Percentiles rank a stretch among this genome's conserved stretches.
phyloP scores from a whole-genome alignment of 2,888 invertebrate species.

The Athrips mouffetella region DNA sequence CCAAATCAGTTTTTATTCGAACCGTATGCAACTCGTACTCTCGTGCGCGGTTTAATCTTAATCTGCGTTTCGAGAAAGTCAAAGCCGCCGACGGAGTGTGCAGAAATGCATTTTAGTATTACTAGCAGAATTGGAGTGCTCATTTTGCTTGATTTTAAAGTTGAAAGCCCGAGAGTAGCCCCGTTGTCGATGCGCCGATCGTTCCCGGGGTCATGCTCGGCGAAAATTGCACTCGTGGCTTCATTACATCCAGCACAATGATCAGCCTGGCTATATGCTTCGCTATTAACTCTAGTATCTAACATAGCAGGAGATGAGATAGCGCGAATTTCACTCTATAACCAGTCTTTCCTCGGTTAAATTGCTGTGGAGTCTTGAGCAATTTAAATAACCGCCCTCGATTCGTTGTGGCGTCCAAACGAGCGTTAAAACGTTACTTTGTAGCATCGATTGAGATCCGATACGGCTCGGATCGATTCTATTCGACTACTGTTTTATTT shows the following conservation, averaged over 20 bases:
- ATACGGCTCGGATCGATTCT: constrained; percentile 33
- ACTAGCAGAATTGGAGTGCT: constrained; percentile 50
- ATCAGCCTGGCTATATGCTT: constrained; percentile 43
- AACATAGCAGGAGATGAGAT: constrained; percentile 45
- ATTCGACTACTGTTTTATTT: constrained; percentile 38
- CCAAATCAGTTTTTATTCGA: constrained; percentile 30
- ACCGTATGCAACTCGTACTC: constrained; percentile 23
- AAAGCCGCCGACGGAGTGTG: constrained; percentile 61
- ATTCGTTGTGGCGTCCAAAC: constrained; percentile 49
- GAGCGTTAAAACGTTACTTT: constrained; percentile 51
- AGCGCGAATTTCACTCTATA: constrained; percentile 48
- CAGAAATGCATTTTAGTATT: constrained; percentile 64
- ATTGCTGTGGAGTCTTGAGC: constrained; percentile 49
- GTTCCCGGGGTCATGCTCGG: constrained; percentile 40
- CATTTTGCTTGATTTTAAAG: constrained; percentile 47
- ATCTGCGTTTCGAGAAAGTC: constrained; percentile 53
- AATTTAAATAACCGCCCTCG: constrained; percentile 58
- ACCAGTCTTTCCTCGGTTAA: constrained; percentile 52
- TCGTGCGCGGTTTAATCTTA: constrained; percentile 41
- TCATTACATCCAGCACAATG: constrained; percentile 52
- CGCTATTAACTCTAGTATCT: constrained; percentile 41
- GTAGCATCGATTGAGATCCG: constrained; percentile 46
- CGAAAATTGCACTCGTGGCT: constrained; percentile 56
- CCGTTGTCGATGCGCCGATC: constrained; percentile 33
- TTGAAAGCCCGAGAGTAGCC: constrained; percentile 36